Percentiles rank a stretch among this genome's conserved stretches.
Conservation (phyloP, 1,140 invertebrate species). For the Melipona quadrifasciata region DNA sequence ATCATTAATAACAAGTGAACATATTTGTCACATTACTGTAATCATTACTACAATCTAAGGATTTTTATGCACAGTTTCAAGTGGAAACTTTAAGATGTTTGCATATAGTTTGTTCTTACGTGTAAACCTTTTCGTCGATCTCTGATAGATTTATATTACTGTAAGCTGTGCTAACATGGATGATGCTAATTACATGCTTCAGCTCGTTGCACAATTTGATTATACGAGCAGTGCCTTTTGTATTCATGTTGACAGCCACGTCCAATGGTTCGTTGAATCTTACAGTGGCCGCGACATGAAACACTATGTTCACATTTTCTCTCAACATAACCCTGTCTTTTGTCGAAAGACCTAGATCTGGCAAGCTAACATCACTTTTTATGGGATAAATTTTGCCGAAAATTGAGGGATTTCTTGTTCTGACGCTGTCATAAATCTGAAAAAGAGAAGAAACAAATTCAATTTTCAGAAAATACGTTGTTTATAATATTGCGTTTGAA, state of each 20-base stretch:
- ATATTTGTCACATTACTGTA: neutral
- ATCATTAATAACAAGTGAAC: constrained; percentile 31
- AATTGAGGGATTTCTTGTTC: constrained; percentile 84
- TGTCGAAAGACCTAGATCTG: constrained; percentile 85
- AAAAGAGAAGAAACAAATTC: constrained; percentile 39
- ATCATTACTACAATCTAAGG: too few species aligned
- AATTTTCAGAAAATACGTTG: neutral
- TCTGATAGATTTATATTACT: constrained; percentile 89
- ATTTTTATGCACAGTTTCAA: neutral
- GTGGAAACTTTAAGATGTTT: neutral
- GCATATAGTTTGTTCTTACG: constrained; percentile 63
- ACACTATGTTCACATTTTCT: constrained; percentile 91
- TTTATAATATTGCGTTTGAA: too few species aligned
- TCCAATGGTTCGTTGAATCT: constrained; percentile 88
- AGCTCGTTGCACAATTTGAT: constrained; percentile 87
- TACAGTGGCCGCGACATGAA: constrained; percentile 95
- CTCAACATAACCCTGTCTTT: constrained; percentile 84
- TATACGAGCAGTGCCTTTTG: constrained; percentile 86
- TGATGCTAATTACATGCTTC: constrained; percentile 87
- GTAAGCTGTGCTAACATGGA: constrained; percentile 95
- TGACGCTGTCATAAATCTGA: constrained; percentile 88
- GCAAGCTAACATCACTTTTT: constrained; percentile 86
- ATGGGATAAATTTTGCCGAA: constrained; percentile 90
- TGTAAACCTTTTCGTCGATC: constrained; percentile 89
- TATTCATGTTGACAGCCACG: constrained; percentile 88